Evolutionary conservation across 2,797 vertebrate species (phyloP).

Genomic region (Steatocranus sp.): DNA sequence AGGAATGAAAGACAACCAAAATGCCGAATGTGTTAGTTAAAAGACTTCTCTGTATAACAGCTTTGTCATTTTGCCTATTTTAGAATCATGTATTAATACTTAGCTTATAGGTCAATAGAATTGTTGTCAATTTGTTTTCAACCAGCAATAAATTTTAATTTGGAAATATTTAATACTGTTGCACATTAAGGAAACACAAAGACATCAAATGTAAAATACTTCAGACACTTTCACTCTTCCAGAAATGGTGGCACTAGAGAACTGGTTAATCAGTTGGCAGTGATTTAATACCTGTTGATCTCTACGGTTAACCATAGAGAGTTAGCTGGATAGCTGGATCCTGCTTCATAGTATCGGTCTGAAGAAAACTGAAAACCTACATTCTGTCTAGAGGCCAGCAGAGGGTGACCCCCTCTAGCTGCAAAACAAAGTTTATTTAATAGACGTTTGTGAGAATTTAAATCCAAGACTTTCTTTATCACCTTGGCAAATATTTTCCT

Average conservation of each 20-base stretch:
- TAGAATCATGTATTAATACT: not conserved
- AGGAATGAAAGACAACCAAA: not conserved
- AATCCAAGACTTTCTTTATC: not conserved
- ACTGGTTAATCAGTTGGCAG: not conserved
- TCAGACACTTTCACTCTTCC: not conserved
- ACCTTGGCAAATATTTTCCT: not conserved
- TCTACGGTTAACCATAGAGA: not conserved
- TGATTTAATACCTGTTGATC: not conserved
- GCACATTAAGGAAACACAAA: not conserved
- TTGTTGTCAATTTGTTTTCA: not conserved
- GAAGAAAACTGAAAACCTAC: not conserved
- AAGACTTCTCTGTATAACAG: not conserved
- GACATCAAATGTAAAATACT: not conserved
- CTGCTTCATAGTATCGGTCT: not conserved
- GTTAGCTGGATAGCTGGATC: not conserved
- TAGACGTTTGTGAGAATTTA: not conserved
- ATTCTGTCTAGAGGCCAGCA: not conserved
- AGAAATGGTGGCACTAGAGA: not conserved
- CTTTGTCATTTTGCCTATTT: not conserved
- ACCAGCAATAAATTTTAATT: not conserved
- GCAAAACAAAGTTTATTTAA: not conserved
- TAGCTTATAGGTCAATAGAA: not conserved
- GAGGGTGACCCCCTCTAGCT: not conserved
- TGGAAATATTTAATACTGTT: not conserved
- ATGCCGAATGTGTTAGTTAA: rapidly evolving